Percentiles rank a stretch among this genome's conserved stretches.
Conservation (phyloP, 2,113 vertebrate genomes). For the Natator depressus region DNA sequence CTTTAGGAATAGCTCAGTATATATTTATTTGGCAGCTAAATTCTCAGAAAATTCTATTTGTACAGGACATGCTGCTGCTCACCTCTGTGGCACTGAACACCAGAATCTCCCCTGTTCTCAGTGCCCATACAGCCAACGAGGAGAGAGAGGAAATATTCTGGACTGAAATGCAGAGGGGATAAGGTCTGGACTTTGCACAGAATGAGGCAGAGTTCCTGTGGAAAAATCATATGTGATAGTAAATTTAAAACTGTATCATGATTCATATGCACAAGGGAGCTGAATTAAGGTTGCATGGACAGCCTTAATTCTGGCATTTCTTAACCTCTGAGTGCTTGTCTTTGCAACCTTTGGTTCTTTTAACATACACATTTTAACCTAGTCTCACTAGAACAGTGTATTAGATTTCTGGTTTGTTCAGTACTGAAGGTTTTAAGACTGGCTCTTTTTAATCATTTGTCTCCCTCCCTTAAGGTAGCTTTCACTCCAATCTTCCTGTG, state of each 20-base stretch:
- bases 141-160: not conserved
- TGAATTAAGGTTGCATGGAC: not conserved
- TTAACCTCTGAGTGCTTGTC: conserved; percentile 32
- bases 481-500: not conserved
- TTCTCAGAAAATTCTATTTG: not conserved
- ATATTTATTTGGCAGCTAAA: not conserved
- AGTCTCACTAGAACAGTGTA: not conserved
- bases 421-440: not conserved
- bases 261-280: not conserved
- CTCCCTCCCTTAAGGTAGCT: not conserved
- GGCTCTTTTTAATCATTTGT: not conserved
- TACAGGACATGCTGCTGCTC: not conserved
- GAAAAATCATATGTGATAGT: not conserved
- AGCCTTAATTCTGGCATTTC: not conserved
- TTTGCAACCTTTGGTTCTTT: not conserved
- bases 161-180: rapidly evolving
- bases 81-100: not conserved
- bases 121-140: not conserved
- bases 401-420: not conserved
- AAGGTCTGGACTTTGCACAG: not conserved
- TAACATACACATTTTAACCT: not conserved
- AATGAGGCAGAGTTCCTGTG: not conserved
- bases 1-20: not conserved
- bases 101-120: not conserved
- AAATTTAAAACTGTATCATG: not conserved